Conservation (phyloP, 1,140 invertebrate species). For the Caenorhabditis latens region DNA sequence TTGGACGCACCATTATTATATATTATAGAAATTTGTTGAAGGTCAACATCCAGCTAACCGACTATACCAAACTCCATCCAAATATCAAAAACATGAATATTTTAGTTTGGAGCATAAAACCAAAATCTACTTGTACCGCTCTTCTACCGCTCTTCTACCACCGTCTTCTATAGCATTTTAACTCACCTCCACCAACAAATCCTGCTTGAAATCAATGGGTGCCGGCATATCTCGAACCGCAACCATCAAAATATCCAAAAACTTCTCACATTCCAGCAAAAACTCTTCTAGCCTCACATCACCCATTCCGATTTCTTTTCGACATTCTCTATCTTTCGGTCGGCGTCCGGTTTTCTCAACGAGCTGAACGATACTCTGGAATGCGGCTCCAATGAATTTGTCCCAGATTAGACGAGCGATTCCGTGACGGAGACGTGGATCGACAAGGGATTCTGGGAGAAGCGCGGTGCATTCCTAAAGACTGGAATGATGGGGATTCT, state of each 20-base stretch:
- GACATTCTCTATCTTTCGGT: slow-evolving; percentile 57
- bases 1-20: too few relatives aligned
- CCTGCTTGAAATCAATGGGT: slow-evolving; percentile 34
- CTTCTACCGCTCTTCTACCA: too few relatives aligned
- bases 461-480: slow-evolving; percentile 7
- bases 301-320: slow-evolving; percentile 28
- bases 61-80: too few relatives aligned
- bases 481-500: neutral
- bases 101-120: too few relatives aligned
- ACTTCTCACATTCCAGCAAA: slow-evolving; percentile 20
- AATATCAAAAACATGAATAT: too few relatives aligned
- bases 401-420: slow-evolving; percentile 60
- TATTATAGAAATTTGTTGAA: too few relatives aligned
- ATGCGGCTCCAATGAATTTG: slow-evolving; percentile 32
- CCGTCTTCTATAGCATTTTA: too few relatives aligned
- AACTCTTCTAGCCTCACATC: slow-evolving; percentile 47
- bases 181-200: slow-evolving; percentile 15
- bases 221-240: slow-evolving; percentile 28
- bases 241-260: slow-evolving; percentile 35
- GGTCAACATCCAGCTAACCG: too few relatives aligned
- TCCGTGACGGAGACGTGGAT: slow-evolving; percentile 59
- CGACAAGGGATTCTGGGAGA: neutral
- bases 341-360: slow-evolving; percentile 52
- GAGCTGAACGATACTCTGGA: slow-evolving; percentile 20
- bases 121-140: too few relatives aligned